Evolutionary conservation across 2,113 vertebrate species (phyloP), one percentile per base, ranked within the genome.

Genomic region (Benitochromis conjunctus): DNA sequence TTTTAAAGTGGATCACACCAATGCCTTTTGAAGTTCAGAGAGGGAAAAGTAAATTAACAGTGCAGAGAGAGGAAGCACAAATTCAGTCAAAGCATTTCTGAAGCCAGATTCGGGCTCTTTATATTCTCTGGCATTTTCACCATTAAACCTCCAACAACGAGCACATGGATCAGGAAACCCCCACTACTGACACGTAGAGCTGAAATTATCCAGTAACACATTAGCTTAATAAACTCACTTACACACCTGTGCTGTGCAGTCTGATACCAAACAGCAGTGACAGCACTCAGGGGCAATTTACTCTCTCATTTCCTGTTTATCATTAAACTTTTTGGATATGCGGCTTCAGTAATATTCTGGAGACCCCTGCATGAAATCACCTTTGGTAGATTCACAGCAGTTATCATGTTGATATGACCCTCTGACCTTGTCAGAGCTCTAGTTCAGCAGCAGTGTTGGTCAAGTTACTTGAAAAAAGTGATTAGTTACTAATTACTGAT

Each of bases 21-120:
- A 76, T 21, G 19, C 81, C 43, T 29, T 84, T 84, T 82, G 78
- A 91, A 86, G 81, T 82, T 84, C 9, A 46, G 34, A 38, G 69
- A 76, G 13, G 14, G 78, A 83, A 81, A 81, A 6, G 19, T n/a
- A 66, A 80, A 77, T 81, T 60, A 79, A 86, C 66, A 38, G 84
- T 31, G 38, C 31, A n/a, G 21, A 4, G 57, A 46, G 38, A 29
- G n/a, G 34, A 9, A 54, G 60, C 38, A 57, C 24, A 85, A 78
- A 69, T 51, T 19, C 19, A 14, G 26, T 76, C 36, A 29, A 51
- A 36, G 69, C 6, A 79, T 43, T 5, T 51, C 19, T 2, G 43
- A 26, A 19, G 11, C 24, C 5, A 48, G 46, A 48, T 48, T 48
- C 18, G 16, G 48, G 48, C 16, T 18, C 48, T 7, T 51, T 16